Conservation (phyloP, 2,113 vertebrate genomes). For the Callocephalon fimbriatum region DNA sequence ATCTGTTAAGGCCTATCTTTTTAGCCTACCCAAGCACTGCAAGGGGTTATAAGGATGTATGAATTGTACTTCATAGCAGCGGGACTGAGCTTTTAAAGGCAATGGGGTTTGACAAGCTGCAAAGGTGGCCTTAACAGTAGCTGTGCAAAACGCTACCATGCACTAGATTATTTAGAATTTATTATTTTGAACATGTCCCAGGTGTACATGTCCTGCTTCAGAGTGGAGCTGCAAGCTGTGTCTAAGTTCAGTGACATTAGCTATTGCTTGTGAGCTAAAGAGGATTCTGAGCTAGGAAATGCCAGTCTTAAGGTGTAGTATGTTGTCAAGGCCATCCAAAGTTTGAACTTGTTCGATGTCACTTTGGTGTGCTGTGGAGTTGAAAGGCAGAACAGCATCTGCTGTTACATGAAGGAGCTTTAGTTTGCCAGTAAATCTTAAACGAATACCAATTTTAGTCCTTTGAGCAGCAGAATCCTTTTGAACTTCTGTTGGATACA, state of each 20-base stretch:
- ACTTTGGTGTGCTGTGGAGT: background rate
- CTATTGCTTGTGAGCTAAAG: background rate
- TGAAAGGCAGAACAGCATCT: conserved; percentile 54
- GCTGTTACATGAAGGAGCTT: conserved; percentile 40
- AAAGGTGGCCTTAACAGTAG: conserved; percentile 7
- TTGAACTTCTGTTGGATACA: conserved; percentile 73
- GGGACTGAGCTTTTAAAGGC: conserved; percentile 29
- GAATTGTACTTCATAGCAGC: background rate
- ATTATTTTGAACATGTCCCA: conserved; percentile 14
- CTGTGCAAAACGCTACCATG: background rate
- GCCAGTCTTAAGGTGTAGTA: background rate
- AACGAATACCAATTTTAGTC: conserved; percentile 73
- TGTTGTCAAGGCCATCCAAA: conserved; percentile 46
- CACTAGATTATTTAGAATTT: background rate
- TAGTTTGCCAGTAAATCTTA: conserved; percentile 66
- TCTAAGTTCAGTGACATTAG: background rate
- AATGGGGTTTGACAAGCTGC: conserved; percentile 16
- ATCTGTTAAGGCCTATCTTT: conserved; percentile 13
- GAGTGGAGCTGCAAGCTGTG: background rate
- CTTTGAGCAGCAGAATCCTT: conserved; percentile 68
- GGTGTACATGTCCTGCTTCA: background rate
- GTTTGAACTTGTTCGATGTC: conserved; percentile 55
- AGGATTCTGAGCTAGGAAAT: background rate
- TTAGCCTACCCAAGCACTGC: background rate
- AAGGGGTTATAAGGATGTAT: background rate